A percentile compares a stretch with the other conserved stretches of the same genome.
These are phyloP conservation scores for Hippopotamus amphibius DNA, from an alignment of 2,113 vertebrate genomes.

Conservation along the genomic window DNA sequence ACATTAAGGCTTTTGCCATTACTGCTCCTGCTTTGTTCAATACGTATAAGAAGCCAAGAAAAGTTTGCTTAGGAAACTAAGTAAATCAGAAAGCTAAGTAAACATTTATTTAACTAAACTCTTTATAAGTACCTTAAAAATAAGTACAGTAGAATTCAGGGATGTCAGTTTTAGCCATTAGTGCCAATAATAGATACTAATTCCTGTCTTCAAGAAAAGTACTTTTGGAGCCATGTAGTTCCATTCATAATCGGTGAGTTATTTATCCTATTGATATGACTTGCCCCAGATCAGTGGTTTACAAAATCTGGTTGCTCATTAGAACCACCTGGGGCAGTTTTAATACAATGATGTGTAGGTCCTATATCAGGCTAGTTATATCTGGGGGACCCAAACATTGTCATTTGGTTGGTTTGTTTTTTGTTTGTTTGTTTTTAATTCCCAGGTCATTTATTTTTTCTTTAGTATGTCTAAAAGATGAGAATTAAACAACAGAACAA, in stretches of 20 bases:
- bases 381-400: neutral
- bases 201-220: neutral
- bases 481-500: neutral
- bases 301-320: neutral
- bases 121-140: conserved; percentile 2
- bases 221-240: neutral
- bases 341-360: neutral
- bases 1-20: neutral
- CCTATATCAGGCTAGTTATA: neutral
- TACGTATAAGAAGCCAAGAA: neutral
- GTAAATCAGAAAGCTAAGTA: conserved; percentile 49
- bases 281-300: neutral
- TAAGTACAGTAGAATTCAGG: conserved; percentile 33
- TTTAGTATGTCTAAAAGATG: neutral
- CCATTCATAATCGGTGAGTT: neutral
- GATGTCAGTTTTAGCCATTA: conserved; percentile 27
- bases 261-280: neutral
- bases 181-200: neutral
- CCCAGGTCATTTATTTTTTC: neutral
- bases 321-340: neutral
- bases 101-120: conserved; percentile 19
- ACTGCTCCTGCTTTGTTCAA: conserved; percentile 3
- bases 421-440: neutral
- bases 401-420: neutral
- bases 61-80: conserved; percentile 46